Percentiles rank a stretch among this genome's conserved stretches.
Conservation (phyloP, 2,888 invertebrate genomes). For the Pyrgus malvae region DNA sequence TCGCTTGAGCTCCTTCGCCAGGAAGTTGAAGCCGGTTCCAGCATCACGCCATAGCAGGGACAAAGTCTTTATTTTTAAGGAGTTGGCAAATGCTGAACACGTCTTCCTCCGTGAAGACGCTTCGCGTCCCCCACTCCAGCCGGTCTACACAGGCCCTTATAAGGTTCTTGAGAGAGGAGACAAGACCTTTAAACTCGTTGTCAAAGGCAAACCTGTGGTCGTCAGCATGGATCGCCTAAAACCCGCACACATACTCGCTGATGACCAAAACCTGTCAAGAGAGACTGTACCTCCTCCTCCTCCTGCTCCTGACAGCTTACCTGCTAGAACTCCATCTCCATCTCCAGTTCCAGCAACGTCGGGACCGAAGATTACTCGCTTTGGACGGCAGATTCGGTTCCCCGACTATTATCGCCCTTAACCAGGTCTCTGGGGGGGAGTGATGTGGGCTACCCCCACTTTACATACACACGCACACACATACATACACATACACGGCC, state of each 20-base stretch:
- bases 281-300: neutral
- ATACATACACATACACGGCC: neutral
- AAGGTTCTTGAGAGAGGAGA: neutral
- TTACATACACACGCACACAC: no score
- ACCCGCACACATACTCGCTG: neutral
- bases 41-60: neutral
- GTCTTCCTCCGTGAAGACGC: neutral
- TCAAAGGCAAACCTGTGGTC: neutral
- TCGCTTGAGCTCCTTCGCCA: neutral
- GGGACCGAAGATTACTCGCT: neutral
- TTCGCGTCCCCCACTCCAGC: neutral
- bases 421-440: neutral
- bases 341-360: neutral
- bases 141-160: neutral
- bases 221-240: neutral
- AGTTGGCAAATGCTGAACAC: neutral
- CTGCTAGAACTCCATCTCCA: neutral
- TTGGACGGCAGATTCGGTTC: neutral
- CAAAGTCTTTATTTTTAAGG: neutral
- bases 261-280: neutral
- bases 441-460: neutral
- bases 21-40: neutral
- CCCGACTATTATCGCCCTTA: conserved; percentile 5
- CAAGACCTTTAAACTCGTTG: neutral
- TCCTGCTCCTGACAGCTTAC: neutral